These are phyloP conservation scores for Caradrina clavipalpis DNA, from an alignment of 2,888 invertebrate genomes.

Conservation along the genomic window DNA sequence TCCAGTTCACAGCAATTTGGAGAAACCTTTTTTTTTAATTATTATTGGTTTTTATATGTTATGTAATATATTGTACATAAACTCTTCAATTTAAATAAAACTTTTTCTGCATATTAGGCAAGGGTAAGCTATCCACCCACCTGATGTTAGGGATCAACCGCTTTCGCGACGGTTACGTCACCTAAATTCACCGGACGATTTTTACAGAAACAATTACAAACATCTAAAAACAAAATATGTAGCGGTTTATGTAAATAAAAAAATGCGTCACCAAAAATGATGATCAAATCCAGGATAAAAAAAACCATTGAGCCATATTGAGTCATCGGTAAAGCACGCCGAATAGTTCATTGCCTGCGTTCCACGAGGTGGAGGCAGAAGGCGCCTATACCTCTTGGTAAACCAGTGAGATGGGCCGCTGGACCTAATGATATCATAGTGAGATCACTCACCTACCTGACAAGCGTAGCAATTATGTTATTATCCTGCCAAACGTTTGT, in stretches of 20 bases:
- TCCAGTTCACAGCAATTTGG: no score
- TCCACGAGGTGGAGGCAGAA: not conserved
- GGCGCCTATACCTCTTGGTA: no score
- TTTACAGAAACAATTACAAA: not conserved
- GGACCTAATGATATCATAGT: constrained; percentile 39
- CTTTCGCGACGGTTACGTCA: no score
- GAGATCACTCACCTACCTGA: constrained; percentile 46
- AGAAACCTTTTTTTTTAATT: no score
- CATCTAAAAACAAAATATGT: no score
- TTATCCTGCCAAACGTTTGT: constrained; percentile 22
- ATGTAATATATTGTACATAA: no score
- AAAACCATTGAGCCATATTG: not conserved
- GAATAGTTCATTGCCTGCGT: not conserved
- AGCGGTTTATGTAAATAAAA: not conserved
- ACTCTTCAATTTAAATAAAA: no score
- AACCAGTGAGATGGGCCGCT: constrained; percentile 8
- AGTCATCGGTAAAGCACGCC: constrained; percentile 18
- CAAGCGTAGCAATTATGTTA: constrained; percentile 30
- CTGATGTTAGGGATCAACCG: no score
- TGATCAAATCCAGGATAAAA: not conserved
- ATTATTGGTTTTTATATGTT: no score
- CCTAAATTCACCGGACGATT: no score
- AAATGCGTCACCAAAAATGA: not conserved
- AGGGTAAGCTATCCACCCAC: no score
- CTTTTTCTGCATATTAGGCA: no score